phyloP scores from a whole-genome alignment of 2,797 vertebrate genomes.

The Monodelphis domestica region DNA sequence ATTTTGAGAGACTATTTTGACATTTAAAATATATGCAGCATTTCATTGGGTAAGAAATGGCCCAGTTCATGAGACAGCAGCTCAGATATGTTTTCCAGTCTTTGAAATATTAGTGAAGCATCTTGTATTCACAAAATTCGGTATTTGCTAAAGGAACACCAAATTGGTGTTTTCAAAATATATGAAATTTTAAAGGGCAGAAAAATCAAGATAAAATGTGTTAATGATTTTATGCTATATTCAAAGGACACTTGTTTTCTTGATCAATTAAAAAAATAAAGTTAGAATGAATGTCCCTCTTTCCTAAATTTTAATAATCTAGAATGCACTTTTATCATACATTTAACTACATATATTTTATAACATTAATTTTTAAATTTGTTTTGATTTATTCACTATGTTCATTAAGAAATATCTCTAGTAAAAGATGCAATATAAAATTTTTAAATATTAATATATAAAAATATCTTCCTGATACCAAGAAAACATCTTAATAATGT shows the following conservation, averaged over 20 bases:
- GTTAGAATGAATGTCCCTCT: constrained; percentile 54
- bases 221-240: constrained; percentile 35
- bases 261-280: constrained; percentile 45
- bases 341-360: constrained; percentile 1
- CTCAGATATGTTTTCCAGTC: neutral
- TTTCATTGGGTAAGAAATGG: constrained; percentile 59
- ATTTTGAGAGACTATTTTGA: constrained; percentile 59
- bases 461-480: neutral
- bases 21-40: constrained; percentile 64
- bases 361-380: neutral
- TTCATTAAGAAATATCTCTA: neutral
- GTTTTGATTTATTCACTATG: neutral
- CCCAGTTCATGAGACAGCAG: constrained; percentile 47
- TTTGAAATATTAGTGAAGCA: constrained; percentile 39
- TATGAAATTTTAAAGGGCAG: constrained; percentile 1
- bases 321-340: constrained; percentile 18
- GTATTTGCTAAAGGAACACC: constrained; percentile 55
- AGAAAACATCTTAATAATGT: neutral
- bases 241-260: constrained; percentile 48
- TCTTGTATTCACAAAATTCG: constrained; percentile 42
- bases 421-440: neutral
- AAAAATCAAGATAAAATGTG: constrained; percentile 60
- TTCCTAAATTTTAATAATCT: constrained; percentile 1
- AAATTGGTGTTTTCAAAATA: constrained; percentile 41
- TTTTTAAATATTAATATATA: neutral